phyloP scores from a whole-genome alignment of 2,888 invertebrate genomes.

The Acanthosoma haemorrhoidale region DNA sequence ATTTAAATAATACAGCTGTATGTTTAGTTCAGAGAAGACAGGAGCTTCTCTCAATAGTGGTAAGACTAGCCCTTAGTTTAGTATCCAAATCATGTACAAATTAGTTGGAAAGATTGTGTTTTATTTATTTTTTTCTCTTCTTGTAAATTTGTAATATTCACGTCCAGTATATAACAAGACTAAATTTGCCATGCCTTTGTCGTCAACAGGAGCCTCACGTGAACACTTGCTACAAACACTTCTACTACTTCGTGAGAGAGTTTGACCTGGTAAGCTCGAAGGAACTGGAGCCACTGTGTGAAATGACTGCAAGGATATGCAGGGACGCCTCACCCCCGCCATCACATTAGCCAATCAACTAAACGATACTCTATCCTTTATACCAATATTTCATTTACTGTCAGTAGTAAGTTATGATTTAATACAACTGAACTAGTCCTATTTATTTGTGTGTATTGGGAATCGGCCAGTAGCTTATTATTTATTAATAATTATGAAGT shows the following conservation, averaged over 20 bases:
- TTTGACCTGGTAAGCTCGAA: constrained; percentile 75
- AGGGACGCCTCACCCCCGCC: constrained; percentile 40
- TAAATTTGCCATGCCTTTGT: too few species aligned
- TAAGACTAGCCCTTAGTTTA: too few species aligned
- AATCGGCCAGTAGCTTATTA: not conserved
- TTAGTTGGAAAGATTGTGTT: too few species aligned
- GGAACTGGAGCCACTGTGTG: constrained; percentile 76
- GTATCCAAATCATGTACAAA: too few species aligned
- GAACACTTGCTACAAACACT: constrained; percentile 91
- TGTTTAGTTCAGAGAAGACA: too few species aligned
- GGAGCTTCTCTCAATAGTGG: too few species aligned
- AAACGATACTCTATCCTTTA: not conserved
- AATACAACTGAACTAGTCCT: not conserved
- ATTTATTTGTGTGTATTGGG: not conserved
- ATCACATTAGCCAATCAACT: not conserved
- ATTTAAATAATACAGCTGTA: too few species aligned
- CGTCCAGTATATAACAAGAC: too few species aligned
- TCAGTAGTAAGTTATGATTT: not conserved
- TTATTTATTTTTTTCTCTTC: not conserved
- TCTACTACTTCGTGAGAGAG: constrained; percentile 85
- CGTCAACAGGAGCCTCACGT: constrained; percentile 74
- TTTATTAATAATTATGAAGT: too few species aligned
- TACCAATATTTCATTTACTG: not conserved
- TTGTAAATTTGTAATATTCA: too few species aligned
- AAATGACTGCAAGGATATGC: constrained; percentile 69